These are phyloP conservation scores for Anser brachyrhynchus DNA, from an alignment of 2,113 vertebrate genomes.

Conservation along the genomic window DNA sequence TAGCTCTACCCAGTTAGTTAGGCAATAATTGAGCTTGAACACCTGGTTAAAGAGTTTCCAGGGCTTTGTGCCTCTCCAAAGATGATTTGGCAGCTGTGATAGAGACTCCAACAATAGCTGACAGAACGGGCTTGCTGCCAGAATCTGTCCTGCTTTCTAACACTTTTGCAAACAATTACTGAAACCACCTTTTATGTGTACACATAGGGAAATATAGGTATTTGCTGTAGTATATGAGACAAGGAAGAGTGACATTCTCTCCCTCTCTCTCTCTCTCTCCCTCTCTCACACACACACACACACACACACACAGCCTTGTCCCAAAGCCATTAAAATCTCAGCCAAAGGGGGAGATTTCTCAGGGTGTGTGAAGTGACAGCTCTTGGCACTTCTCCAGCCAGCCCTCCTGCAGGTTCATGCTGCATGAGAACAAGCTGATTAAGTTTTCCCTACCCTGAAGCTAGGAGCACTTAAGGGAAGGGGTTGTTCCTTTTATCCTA, in stretches of 20 bases:
- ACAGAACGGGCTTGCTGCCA: neutral
- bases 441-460: neutral
- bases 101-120: neutral
- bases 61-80: neutral
- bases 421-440: constrained; percentile 43
- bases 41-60: neutral
- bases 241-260: neutral
- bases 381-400: constrained; percentile 45
- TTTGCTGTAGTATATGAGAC: neutral
- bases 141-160: neutral
- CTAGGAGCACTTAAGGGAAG: neutral
- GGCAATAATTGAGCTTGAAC: neutral
- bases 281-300: no score
- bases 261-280: neutral
- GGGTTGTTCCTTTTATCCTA: neutral
- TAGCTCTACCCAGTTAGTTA: neutral
- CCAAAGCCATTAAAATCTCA: constrained; percentile 24
- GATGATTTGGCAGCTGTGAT: neutral
- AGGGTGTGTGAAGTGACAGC: constrained; percentile 6
- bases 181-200: neutral
- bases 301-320: neutral
- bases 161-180: neutral
- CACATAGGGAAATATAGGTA: neutral
- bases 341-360: neutral
- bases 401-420: constrained; percentile 2